Conservation (phyloP, 2,797 vertebrate genomes). For the Lacerta bilineata region DNA sequence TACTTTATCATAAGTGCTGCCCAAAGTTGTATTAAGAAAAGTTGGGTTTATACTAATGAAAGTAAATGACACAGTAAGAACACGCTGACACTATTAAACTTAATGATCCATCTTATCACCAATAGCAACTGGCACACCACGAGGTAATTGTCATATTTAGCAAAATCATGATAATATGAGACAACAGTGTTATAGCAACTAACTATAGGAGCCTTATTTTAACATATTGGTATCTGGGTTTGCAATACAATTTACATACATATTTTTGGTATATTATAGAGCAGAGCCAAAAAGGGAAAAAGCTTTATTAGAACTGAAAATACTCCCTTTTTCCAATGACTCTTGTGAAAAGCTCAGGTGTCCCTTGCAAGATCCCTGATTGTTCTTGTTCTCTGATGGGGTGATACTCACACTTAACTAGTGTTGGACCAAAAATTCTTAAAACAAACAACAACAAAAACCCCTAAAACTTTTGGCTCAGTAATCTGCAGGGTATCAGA, state of each 20-base stretch:
- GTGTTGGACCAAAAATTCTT: too few species aligned
- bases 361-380: too few species aligned
- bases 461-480: too few species aligned
- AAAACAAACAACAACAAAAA: too few species aligned
- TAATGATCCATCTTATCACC: constrained; percentile 40
- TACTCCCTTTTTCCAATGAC: not conserved
- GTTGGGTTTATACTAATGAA: constrained; percentile 32
- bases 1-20: constrained; percentile 10
- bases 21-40: constrained; percentile 26
- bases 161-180: constrained; percentile 37
- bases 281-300: not conserved
- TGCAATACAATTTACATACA: not conserved
- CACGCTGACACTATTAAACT: constrained; percentile 42
- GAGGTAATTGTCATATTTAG: constrained; percentile 41
- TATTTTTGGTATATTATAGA: not conserved
- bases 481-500: too few species aligned
- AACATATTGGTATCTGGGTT: not conserved
- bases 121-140: not conserved
- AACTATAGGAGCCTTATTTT: not conserved
- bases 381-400: too few species aligned
- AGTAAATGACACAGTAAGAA: constrained; percentile 40
- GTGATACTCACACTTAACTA: too few species aligned
- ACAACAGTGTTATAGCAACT: not conserved
- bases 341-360: not conserved
- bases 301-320: too few species aligned